A percentile compares a stretch with the other conserved stretches of the same genome.
Conservation (phyloP, 2,888 invertebrate species). For the Ichneumon xanthorius region DNA sequence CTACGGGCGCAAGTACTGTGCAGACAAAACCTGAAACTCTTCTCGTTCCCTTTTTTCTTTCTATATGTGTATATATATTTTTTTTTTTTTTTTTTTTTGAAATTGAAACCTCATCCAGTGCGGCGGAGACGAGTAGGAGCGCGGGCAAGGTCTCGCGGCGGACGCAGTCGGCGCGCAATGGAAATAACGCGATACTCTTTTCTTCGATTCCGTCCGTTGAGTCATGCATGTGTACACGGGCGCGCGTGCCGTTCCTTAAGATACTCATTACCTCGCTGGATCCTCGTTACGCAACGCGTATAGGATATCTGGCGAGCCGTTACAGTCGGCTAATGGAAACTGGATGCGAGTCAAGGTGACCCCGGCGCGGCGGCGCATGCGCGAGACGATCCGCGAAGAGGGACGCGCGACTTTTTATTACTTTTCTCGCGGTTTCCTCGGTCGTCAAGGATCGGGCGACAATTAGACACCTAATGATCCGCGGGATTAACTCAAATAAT, state of each 20-base stretch:
- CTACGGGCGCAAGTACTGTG: not conserved
- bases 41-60: not conserved
- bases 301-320: slow-evolving; percentile 35
- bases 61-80: too few relatives aligned
- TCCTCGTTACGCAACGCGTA: slow-evolving; percentile 56
- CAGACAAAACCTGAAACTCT: slow-evolving; percentile 46
- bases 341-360: slow-evolving; percentile 47
- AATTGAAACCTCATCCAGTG: slow-evolving; percentile 29
- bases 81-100: not conserved
- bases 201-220: slow-evolving; percentile 30
- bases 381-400: slow-evolving; percentile 18
- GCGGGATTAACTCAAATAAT: slow-evolving; percentile 39
- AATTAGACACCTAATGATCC: slow-evolving; percentile 52
- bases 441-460: slow-evolving; percentile 43
- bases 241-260: slow-evolving; percentile 50
- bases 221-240: not conserved
- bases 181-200: slow-evolving; percentile 34
- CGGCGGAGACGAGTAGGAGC: slow-evolving; percentile 28
- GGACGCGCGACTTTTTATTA: not conserved
- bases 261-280: slow-evolving; percentile 56
- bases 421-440: not conserved
- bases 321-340: slow-evolving; percentile 56
- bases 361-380: slow-evolving; percentile 4
- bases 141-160: slow-evolving; percentile 54
- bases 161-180: slow-evolving; percentile 44